A percentile compares a stretch with the other conserved stretches of the same genome.
Conservation (phyloP, 2,888 invertebrate species). For the Eupithecia subumbrata region DNA sequence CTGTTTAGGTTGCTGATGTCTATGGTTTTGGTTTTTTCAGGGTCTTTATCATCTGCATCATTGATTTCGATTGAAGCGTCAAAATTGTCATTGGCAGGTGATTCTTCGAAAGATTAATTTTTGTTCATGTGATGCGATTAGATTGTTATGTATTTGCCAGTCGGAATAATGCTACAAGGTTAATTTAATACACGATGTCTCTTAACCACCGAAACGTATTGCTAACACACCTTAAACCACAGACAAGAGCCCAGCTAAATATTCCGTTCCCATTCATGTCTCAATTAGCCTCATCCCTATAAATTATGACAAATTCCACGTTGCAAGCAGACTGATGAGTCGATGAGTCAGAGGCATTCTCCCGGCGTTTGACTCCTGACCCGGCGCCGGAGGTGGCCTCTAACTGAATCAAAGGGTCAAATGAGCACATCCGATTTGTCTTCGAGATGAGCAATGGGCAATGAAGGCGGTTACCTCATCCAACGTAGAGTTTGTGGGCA, state of each 20-base stretch:
- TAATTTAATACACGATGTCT: not conserved
- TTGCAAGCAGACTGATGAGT: not conserved
- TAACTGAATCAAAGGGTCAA: constrained; percentile 6
- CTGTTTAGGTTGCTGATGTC: constrained; percentile 52
- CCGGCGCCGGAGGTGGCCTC: not conserved
- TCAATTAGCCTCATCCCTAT: not conserved
- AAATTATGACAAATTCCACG: not conserved
- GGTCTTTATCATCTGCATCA: not conserved
- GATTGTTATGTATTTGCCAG: not conserved
- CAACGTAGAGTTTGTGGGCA: not conserved
- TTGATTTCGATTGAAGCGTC: constrained; percentile 34
- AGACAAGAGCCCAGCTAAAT: not conserved
- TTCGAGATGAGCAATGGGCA: not conserved
- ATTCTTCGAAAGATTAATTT: constrained; percentile 23
- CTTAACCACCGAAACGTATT: not conserved
- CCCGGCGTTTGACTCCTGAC: constrained; percentile 4
- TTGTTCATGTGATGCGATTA: not conserved
- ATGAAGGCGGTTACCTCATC: not conserved
- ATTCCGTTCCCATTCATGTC: not conserved
- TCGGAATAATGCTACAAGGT: not conserved
- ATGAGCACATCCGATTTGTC: not conserved
- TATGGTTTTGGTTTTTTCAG: constrained; percentile 13
- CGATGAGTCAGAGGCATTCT: not conserved
- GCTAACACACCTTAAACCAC: not conserved
- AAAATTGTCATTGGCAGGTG: constrained; percentile 26